These are phyloP conservation scores for Notoglanidium macrostoma DNA, from an alignment of 2,797 vertebrate species.

Conservation along the genomic window DNA sequence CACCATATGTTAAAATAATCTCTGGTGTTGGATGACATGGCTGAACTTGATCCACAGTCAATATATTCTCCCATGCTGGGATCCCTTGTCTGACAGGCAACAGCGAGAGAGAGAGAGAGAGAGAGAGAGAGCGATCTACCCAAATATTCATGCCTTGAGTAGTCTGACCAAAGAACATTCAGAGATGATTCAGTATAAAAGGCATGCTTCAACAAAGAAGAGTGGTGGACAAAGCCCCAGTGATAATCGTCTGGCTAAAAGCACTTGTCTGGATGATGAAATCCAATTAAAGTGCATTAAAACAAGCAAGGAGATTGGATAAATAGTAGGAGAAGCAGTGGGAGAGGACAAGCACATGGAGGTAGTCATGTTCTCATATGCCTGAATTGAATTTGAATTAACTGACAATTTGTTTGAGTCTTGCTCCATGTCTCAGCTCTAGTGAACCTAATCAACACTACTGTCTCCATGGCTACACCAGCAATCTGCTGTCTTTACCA, in stretches of 20 bases:
- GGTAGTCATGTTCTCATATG: slow-evolving; percentile 14
- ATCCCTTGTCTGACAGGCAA: slow-evolving; percentile 53
- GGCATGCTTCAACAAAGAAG: slow-evolving; percentile 36
- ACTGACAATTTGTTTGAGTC: slow-evolving; percentile 26
- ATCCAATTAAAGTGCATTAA: slow-evolving; percentile 59
- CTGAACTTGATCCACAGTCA: slow-evolving; percentile 51
- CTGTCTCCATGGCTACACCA: background rate
- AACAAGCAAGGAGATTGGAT: slow-evolving; percentile 52
- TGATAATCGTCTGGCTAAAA: slow-evolving; percentile 63
- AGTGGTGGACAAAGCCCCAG: slow-evolving; percentile 51
- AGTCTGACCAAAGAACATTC: slow-evolving; percentile 32
- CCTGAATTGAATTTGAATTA: slow-evolving; percentile 25
- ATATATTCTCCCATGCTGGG: slow-evolving; percentile 56
- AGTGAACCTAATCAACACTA: background rate
- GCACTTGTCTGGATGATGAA: slow-evolving; percentile 59
- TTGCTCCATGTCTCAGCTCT: background rate
- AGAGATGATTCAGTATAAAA: slow-evolving; percentile 50
- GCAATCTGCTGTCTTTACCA: background rate
- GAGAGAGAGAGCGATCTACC: slow-evolving; percentile 7
- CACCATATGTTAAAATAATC: slow-evolving; percentile 43
- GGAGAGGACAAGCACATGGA: slow-evolving; percentile 17
- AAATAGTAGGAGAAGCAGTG: slow-evolving; percentile 45
- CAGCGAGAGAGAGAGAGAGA: background rate
- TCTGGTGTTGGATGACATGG: slow-evolving; percentile 49
- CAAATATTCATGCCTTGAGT: slow-evolving; percentile 33